Base-by-base conservation (phyloP, 2,888 invertebrate genomes). In the Bombylius discolor region DNA sequence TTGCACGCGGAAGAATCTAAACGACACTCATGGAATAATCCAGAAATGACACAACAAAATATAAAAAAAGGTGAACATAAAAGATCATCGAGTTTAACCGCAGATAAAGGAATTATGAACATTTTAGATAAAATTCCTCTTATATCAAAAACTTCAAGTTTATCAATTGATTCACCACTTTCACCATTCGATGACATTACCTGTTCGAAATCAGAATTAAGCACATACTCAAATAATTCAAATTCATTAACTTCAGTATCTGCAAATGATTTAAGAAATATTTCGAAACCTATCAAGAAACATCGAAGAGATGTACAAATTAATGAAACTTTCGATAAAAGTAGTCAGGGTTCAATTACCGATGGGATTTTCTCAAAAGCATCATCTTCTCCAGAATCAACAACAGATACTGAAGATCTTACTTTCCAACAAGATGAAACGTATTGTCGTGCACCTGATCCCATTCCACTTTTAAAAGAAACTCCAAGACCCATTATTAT, bases 291-390 rank as follows among this genome's bases (percentile, higher is more conserved):
- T 34, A 58, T 69, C 5, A 71, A 71, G 59, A 70, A 70, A 58
- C 66, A 70, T 0, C 66, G 73, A 4, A 62, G 67, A 12, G 74
- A 75, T 62, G 75, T 67, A 0, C 68, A 74, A 58, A 64, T 75
- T 1, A 74, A 75, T 59, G 74, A 75, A 62, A 75, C 74, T 0
- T 75, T 72, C 49, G 74, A 75, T 56, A 75, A 75, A 61, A 74
- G 74, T 55, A 75, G 74, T 61, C 62, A 73, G 46, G 74, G 72
- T 5, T 75, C 75, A 3, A 63, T 70, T 13, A 72, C 74, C 0
- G 75, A 74, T 61, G 74, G 71, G 34, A 62, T 73, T 8, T 66
- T 74, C 5, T 74, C 75, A 5, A 74, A 74, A 63, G 74, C 74
- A 31, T 62, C 69, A 49, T 74, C 75, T 12, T 73, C 73, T 0